Percentiles rank a stretch among this genome's conserved stretches.
Evolutionary conservation across 2,888 invertebrate genomes (phyloP).

Genomic region (Limnephilus auricula): DNA sequence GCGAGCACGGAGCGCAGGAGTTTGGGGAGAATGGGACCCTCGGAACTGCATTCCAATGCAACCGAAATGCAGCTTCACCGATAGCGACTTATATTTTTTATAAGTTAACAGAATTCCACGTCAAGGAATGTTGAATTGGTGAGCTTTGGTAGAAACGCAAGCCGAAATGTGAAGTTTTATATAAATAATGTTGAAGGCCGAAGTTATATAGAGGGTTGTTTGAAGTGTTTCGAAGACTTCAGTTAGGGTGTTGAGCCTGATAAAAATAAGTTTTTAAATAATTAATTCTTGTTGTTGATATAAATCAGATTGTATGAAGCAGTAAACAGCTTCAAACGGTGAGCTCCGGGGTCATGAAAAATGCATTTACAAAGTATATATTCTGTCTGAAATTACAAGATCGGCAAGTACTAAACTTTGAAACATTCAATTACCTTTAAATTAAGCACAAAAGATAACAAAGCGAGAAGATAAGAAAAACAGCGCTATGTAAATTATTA

Average conservation of each 20-base stretch:
- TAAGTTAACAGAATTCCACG: neutral
- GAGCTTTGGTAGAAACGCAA: neutral
- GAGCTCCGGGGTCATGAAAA: too few species aligned
- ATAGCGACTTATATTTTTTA: neutral
- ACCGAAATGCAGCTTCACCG: conserved; percentile 17
- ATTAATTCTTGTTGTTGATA: too few species aligned
- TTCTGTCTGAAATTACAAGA: too few species aligned
- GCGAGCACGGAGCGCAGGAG: neutral
- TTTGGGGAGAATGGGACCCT: neutral
- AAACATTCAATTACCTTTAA: too few species aligned
- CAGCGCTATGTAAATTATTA: too few species aligned
- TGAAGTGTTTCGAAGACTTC: neutral
- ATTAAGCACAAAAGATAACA: too few species aligned
- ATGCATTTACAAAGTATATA: too few species aligned
- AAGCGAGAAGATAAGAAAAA: too few species aligned
- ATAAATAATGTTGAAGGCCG: neutral
- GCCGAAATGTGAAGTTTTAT: neutral
- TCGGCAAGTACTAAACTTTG: too few species aligned
- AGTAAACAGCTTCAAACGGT: too few species aligned
- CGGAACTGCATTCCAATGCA: conserved; percentile 25
- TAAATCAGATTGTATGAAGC: too few species aligned
- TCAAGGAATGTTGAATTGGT: neutral
- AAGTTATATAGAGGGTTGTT: neutral
- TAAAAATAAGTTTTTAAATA: too few species aligned
- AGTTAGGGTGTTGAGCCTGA: neutral